Base-by-base conservation (phyloP, 2,113 vertebrate genomes). In the Platanista minor region DNA sequence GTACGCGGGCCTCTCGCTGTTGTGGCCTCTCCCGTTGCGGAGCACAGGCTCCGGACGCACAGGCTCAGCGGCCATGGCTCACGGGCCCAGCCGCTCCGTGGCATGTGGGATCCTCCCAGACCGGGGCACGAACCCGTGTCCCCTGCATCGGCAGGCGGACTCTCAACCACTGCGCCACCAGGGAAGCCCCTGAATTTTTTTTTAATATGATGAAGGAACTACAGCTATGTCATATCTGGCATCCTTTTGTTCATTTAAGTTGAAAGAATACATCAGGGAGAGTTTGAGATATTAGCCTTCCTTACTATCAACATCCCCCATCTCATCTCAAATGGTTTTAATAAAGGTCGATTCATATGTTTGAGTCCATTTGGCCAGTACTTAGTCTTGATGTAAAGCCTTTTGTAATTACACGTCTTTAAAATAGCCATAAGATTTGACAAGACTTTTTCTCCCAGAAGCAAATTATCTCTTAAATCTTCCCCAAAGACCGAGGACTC, bases 371-470 rank as follows among this genome's bases (percentile, higher is more conserved):
- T 90, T 46, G n/a, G 18, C 59, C 49, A 82, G 80, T 36, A 62
- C 67, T 46, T 36, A 78, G 27, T 95, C 72, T 87, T 91, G 67
- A 97, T 80, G 49, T 41, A 92, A 94, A 62, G 54, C 9, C 72
- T 88, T 83, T 93, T 91, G 27, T 93, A 94, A 95, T 92, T 87
- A 95, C 11, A 59, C 27, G 27, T 81, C 69, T 90, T 90, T 81
- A 36, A 91, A 95, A 59, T n/a, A 87, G 43, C 81, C 85, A 49
- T 31, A 75, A 74, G 69, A 75, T 75, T 90, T 90, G 84, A 94
- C 67, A 91, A 96, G 67, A 18, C 67, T 77, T 31, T 90, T 78
- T 90, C 74, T 80, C 62, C 23, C 43, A 89, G 67, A 93, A 90
- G 36, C 62, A 95, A 94, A 93, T 94, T 72, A 57, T 46, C 71